Percentiles rank a stretch among this genome's conserved stretches.
Conservation (phyloP, 1,140 invertebrate species). For the Ctenoplectra terminalis region DNA sequence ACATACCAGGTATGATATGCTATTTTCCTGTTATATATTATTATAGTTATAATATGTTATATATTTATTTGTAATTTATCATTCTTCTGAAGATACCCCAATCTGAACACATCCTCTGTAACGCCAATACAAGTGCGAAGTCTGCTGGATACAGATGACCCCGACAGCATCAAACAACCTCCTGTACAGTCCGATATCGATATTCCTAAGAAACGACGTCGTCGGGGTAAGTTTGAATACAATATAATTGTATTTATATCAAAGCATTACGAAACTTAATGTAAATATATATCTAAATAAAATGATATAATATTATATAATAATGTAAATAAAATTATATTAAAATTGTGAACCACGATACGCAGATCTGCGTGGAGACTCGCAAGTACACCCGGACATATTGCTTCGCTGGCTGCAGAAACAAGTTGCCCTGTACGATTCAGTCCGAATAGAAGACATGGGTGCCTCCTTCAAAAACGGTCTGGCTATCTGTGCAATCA, state of each 20-base stretch:
- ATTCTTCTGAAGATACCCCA: conserved; percentile 80
- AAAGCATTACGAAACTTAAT: neutral
- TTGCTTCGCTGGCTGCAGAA: conserved; percentile 90
- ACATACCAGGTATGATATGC: conserved; percentile 85
- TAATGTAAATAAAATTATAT: no score
- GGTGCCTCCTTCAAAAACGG: conserved; percentile 90
- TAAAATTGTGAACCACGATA: neutral
- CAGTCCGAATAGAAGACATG: conserved; percentile 88
- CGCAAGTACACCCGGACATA: conserved; percentile 88
- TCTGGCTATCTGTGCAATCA: conserved; percentile 91
- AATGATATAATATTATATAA: no score
- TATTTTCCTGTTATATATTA: no score
- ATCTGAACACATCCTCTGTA: conserved; percentile 83
- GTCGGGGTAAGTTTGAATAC: conserved; percentile 83
- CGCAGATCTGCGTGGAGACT: conserved; percentile 79
- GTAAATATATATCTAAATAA: no score
- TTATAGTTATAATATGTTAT: neutral
- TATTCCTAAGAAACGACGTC: conserved; percentile 86
- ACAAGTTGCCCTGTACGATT: conserved; percentile 87
- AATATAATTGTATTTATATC: neutral
- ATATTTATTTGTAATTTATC: neutral
- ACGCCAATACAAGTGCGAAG: conserved; percentile 86
- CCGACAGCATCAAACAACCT: conserved; percentile 83
- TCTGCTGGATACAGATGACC: conserved; percentile 86
- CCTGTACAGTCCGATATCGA: conserved; percentile 83